These are phyloP conservation scores for Hemithea aestivaria DNA, from an alignment of 2,888 invertebrate species.

Conservation along the genomic window DNA sequence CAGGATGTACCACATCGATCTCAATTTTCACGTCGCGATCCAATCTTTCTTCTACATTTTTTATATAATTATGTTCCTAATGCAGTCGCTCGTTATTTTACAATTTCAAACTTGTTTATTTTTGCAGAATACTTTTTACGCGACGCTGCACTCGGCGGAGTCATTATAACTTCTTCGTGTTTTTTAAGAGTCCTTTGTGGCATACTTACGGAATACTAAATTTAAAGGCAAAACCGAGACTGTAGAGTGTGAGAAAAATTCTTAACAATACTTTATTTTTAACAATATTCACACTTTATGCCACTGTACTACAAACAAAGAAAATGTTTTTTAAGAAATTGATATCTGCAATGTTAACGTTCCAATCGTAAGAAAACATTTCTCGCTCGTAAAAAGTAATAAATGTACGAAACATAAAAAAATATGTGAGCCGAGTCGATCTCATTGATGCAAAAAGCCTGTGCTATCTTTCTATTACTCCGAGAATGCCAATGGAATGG, in stretches of 20 bases:
- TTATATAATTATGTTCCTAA: slow-evolving; percentile 8
- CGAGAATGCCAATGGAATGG: neutral
- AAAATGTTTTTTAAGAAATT: too few species aligned
- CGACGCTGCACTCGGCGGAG: slow-evolving; percentile 18
- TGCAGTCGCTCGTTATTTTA: slow-evolving; percentile 23
- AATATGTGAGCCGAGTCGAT: neutral
- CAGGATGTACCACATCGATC: slow-evolving; percentile 3
- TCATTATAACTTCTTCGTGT: slow-evolving; percentile 18
- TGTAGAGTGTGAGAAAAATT: neutral
- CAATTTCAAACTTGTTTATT: slow-evolving; percentile 19
- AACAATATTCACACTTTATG: too few species aligned
- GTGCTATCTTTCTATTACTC: too few species aligned
- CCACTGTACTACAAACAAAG: too few species aligned
- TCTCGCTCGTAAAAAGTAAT: too few species aligned
- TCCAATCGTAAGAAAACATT: too few species aligned
- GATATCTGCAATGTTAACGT: too few species aligned
- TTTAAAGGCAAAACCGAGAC: neutral
- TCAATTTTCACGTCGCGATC: neutral
- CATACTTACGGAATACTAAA: slow-evolving; percentile 8
- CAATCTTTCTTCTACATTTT: too few species aligned
- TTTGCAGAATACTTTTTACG: slow-evolving; percentile 21
- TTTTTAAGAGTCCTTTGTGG: slow-evolving; percentile 11
- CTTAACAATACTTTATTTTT: too few species aligned
- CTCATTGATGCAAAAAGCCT: neutral
- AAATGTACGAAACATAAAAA: too few species aligned